Base-by-base conservation (phyloP, 2,797 vertebrate species). In the Pygocentrus nattereri region DNA sequence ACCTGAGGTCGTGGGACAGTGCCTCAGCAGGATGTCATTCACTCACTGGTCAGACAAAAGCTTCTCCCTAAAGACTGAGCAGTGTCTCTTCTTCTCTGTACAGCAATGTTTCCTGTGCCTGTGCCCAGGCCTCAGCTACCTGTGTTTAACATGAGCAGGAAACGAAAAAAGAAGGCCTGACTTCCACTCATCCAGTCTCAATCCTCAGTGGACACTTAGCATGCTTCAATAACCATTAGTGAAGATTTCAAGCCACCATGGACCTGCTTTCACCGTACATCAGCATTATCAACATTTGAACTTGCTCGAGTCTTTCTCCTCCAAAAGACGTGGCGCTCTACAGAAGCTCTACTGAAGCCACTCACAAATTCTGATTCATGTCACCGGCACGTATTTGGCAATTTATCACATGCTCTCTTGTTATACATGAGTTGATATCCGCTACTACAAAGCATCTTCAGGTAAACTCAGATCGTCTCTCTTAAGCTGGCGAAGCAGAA, bases 41-140 rank as follows among this genome's bases (percentile, higher is more conserved):
- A 30, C 27, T 62, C 27, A 64, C 76, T 77, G 50, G 58, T 74
- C 76, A 87, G 80, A 87, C 87, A 84, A 85, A 82, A 77, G 76
- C 58, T 56, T 30, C 67, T 50, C 74, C 64, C 49, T 16, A 31
- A 65, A 78, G 18, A 74, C 23, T 50, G 62, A 27, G n/a, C 50
- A 41, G 59, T 31, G 31, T 70, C 25, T 64, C 49, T 62, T 49
- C 62, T 61, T 27, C 61, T 61, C 25, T 11, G 30, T 62, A 10
- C 47, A 50, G 21, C 64, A 38, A 62, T 25, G 56, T 44, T 77
- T 77, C 74, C 65, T 76, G 80, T 52, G 44, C 25, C 27, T 41
- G 31, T 62, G 56, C 65, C 44, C 62, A 47, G 31, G 30, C 69
- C 69, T 16, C 61, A 58, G 71, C 19, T 75, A 59, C 62, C 72